Evolutionary conservation across 1,140 invertebrate species (phyloP), one percentile per base, ranked within the genome.

Genomic region (Lasioglossum albipes): DNA sequence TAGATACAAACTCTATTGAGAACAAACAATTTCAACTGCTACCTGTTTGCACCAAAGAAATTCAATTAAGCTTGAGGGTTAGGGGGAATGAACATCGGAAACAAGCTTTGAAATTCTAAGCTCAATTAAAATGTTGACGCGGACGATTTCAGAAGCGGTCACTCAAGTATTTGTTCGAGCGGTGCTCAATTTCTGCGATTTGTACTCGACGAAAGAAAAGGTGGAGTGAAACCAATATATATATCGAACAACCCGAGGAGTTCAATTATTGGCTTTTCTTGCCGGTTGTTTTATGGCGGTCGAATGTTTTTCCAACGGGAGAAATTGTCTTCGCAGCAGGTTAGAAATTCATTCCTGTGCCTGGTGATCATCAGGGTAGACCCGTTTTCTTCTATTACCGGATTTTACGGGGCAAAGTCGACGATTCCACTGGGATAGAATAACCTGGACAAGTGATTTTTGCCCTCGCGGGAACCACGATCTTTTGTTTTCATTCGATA

Each of bases 311-410:
- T 45, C 9, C 20, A 22, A 5, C 9, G 3, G 2, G 13, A 20
- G 42, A 66, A 2, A 18, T n/a, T 18, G 7, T 62, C 57, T 36
- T 41, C 2, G 3, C 41, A 70, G 49, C 42, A 49, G 66, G 66
- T 70, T 62, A 36, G 57, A 52, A 64, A 72, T 84, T 79, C 67
- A 84, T 83, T 84, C 41, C n/a, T 12, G 41, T 9, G 54, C 45
- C 22, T n/a, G 42, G 2, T 67, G 69, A 67, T 67, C 42, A 67
- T 67, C 42, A 59, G 27, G 18, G 36, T 0, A 10, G 2, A 7
- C 18, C 22, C 22, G 27, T 61, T 52, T 52, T 76, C 52, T 49
- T 70, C 16, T 41, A 70, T 59, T 62, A 62, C 16, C 7, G 20
- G n/a, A 16, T 20, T 42, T 62, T 22, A 12, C 12, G 67, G 42